phyloP scores from a whole-genome alignment of 30 jellyfish, hydroid and myxozoan genomes.

The Clytia hemisphaerica region DNA sequence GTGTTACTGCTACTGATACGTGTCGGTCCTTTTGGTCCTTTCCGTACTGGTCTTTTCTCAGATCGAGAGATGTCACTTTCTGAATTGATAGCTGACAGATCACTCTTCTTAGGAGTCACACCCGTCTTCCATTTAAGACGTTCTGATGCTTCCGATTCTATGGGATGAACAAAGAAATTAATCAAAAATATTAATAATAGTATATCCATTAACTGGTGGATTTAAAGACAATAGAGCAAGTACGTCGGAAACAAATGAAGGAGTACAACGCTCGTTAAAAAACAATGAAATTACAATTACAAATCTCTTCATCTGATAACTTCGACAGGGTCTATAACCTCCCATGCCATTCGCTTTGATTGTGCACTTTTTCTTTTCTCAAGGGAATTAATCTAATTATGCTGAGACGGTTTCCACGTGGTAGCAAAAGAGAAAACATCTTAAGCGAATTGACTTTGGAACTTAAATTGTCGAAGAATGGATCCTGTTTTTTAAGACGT shows the following conservation, averaged over 20 bases:
- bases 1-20: not conserved
- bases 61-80: slow-evolving; percentile 1
- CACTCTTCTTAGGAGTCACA: slow-evolving; percentile 5
- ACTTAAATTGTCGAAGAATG: too few relatives aligned
- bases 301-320: not conserved
- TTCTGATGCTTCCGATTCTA: slow-evolving; percentile 21
- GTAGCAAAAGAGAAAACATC: too few relatives aligned
- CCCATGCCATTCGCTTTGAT: too few relatives aligned
- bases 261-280: not conserved
- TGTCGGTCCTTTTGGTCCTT: not conserved
- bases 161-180: not conserved
- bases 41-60: not conserved
- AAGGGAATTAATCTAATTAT: too few relatives aligned
- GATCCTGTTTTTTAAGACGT: not conserved
- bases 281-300: not conserved
- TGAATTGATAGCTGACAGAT: slow-evolving; percentile 19
- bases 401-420: too few relatives aligned
- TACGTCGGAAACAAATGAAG: not conserved
- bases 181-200: not conserved
- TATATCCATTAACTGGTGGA: not conserved
- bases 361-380: too few relatives aligned
- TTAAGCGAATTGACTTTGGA: too few relatives aligned
- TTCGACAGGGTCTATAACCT: not conserved
- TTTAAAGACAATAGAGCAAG: not conserved
- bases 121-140: slow-evolving; percentile 24